Conservation (phyloP, 2,113 vertebrate species). For the Dinomys branickii region DNA sequence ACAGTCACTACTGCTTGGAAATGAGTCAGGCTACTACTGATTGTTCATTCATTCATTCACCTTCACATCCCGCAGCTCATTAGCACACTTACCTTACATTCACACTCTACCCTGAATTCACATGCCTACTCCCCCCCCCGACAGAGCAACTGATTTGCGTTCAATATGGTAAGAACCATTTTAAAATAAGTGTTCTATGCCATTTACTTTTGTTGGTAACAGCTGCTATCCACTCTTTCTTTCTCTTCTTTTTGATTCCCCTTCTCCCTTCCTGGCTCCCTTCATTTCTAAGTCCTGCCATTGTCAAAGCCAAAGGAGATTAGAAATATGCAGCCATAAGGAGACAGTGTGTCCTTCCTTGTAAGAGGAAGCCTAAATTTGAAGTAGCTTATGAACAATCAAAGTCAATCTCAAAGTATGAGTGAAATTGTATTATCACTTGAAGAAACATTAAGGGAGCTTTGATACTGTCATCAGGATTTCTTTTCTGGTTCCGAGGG, state of each 20-base stretch:
- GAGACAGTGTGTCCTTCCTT: not conserved
- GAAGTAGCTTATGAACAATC: slow-evolving; percentile 48
- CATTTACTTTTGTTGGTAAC: not conserved
- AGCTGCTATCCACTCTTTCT: not conserved
- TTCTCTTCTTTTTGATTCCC: not conserved
- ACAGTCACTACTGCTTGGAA: not conserved
- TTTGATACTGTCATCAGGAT: slow-evolving; percentile 80
- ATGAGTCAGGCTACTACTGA: not conserved
- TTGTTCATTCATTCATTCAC: not conserved
- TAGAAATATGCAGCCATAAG: not conserved
- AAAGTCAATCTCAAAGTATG: slow-evolving; percentile 73
- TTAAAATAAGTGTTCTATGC: not conserved
- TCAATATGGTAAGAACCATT: not conserved
- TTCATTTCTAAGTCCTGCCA: not conserved
- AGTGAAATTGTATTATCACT: slow-evolving; percentile 77
- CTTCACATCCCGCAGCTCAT: not conserved
- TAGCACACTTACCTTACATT: not conserved
- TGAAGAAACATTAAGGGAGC: slow-evolving; percentile 68
- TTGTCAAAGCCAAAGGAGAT: not conserved
- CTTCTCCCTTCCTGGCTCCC: not conserved
- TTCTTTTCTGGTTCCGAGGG: slow-evolving; percentile 72
- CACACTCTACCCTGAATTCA: not conserved
- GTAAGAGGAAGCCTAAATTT: slow-evolving; percentile 60
- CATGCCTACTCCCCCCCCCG: not conserved
- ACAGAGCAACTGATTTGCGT: not conserved